A percentile compares a stretch with the other conserved stretches of the same genome.
phyloP scores from a whole-genome alignment of 2,888 invertebrate genomes.

The Gerosis bhagava region DNA sequence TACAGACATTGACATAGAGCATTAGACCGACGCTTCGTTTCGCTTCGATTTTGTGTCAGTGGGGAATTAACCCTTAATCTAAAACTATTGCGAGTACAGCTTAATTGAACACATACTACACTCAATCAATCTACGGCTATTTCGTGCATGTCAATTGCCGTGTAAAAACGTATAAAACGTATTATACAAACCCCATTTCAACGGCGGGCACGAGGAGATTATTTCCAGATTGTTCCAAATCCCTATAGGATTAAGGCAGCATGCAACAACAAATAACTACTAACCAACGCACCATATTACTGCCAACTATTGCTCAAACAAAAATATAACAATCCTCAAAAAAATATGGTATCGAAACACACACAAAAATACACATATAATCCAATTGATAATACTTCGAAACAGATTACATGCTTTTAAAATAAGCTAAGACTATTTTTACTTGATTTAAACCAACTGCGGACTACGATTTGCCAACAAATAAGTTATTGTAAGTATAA shows the following conservation, averaged over 20 bases:
- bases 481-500: too few species aligned
- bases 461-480: slow-evolving; percentile 6
- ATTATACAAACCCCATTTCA: slow-evolving; percentile 73
- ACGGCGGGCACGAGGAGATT: slow-evolving; percentile 61
- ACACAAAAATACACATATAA: too few species aligned
- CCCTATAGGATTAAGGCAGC: slow-evolving; percentile 68
- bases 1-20: too few species aligned
- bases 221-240: slow-evolving; percentile 61
- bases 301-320: not conserved
- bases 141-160: slow-evolving; percentile 3
- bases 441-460: slow-evolving; percentile 3
- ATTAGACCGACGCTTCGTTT: too few species aligned
- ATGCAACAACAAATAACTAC: slow-evolving; percentile 73
- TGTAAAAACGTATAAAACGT: not conserved
- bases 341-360: too few species aligned
- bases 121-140: not conserved
- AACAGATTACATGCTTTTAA: slow-evolving; percentile 13
- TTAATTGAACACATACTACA: too few species aligned
- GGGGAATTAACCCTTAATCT: too few species aligned
- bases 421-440: not conserved
- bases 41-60: too few species aligned
- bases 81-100: too few species aligned
- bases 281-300: slow-evolving; percentile 45
- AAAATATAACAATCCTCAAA: not conserved
- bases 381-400: too few species aligned